Evolutionary conservation across 2,888 invertebrate species (phyloP).

Genomic region (Drosophila paracracens): DNA sequence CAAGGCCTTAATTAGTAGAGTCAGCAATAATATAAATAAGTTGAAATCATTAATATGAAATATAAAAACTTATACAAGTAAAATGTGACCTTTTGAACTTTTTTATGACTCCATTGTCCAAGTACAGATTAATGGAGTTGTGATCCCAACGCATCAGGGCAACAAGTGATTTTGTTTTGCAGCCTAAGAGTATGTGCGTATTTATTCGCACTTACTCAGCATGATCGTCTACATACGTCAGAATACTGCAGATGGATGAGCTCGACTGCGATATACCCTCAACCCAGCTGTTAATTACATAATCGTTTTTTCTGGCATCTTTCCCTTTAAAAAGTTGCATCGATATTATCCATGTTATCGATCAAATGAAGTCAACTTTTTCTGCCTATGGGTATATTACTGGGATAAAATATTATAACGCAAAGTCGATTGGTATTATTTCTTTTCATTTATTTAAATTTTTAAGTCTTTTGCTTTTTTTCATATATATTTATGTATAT

Average conservation of each 20-base stretch:
- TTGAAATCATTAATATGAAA: conserved; percentile 75
- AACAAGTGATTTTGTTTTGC: background rate
- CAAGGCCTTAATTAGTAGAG: conserved; percentile 81
- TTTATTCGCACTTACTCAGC: background rate
- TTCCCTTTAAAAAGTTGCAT: too few species aligned
- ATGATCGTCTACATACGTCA: background rate
- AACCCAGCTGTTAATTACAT: background rate
- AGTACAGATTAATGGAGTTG: background rate
- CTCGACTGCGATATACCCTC: background rate
- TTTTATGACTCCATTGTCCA: background rate
- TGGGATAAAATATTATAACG: background rate
- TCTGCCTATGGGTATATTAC: background rate
- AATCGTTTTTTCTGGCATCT: background rate
- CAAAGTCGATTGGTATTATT: conserved; percentile 66
- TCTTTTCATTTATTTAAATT: conserved; percentile 80
- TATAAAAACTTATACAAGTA: conserved; percentile 52
- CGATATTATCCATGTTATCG: too few species aligned
- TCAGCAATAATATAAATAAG: conserved; percentile 78
- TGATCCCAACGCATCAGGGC: background rate
- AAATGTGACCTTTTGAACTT: background rate
- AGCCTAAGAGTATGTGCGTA: conserved; percentile 1
- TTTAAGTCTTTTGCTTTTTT: conserved; percentile 77
- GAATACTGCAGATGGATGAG: background rate
- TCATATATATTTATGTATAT: conserved; percentile 41
- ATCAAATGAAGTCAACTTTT: too few species aligned